These are phyloP conservation scores for Malurus splendens DNA, from an alignment of 2,797 vertebrate species.

Conservation along the genomic window DNA sequence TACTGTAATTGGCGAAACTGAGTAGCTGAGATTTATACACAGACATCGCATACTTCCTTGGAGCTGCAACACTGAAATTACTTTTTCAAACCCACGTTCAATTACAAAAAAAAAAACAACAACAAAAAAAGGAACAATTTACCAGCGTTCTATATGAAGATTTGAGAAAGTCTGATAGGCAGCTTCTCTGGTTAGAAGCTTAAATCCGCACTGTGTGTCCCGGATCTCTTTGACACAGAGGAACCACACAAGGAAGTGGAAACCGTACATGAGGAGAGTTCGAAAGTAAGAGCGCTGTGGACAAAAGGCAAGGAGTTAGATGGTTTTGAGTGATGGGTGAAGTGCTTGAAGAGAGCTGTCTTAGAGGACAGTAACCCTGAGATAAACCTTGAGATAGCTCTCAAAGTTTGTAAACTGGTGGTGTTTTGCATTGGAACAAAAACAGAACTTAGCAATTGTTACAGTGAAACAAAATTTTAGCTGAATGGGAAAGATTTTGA, in stretches of 20 bases:
- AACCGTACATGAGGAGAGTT: constrained; percentile 93
- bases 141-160: constrained; percentile 93
- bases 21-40: background rate
- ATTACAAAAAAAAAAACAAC: background rate
- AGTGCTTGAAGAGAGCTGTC: background rate
- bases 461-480: background rate
- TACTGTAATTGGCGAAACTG: background rate
- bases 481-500: background rate
- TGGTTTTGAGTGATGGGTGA: background rate
- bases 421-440: background rate
- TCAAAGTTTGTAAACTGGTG: background rate
- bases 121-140: constrained; percentile 14
- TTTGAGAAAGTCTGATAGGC: constrained; percentile 86
- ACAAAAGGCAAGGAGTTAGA: constrained; percentile 40
- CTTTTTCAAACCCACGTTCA: background rate
- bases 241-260: constrained; percentile 98
- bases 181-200: constrained; percentile 91
- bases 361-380: background rate
- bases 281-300: constrained; percentile 89
- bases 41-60: background rate
- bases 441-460: background rate
- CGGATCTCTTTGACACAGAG: constrained; percentile 90
- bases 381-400: background rate
- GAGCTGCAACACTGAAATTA: background rate
- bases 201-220: constrained; percentile 97